Evolutionary conservation across 1,140 invertebrate genomes (phyloP), one percentile per base, ranked within the genome.

Genomic region (Cotesia chilonis): DNA sequence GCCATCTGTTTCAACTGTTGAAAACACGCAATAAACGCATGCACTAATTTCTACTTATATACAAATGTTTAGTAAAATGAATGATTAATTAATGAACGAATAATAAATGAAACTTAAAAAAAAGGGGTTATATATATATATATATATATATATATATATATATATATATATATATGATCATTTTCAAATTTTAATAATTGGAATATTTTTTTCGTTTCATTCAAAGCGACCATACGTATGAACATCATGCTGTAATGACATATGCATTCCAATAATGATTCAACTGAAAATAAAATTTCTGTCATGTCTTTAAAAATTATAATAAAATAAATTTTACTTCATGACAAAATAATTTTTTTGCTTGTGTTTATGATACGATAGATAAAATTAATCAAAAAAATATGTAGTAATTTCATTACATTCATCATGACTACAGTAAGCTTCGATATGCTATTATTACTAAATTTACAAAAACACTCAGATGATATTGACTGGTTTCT

Each of bases 1-100:
- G 75, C 79, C 80, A 76, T 80, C 82, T 79, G 77, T 82, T 85
- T 78, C 84, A 83, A 84, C 84, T 85, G 84, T 85, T 79, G 80
- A 85, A 80, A 86, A 85, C 79, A 84, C 79, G 78, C 80, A 72
- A 83, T 76, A 47, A 47, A 81, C 80, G 80, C 82, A 85, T 85
- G 82, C 66, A 68, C 41, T 52, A 55, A 55, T 4, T 35, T 7
- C 66, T 68, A 68, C 66, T 68, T n/a, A 66, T 52, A 28, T 51
- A 51, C 17, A 17, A 28, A 28, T 17, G 4, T 12, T 37, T 38
- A 41, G 41, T 12, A 5, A 66, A 66, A 51, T 36, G 14, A 52
- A 12, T 6, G 20, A 36, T 10, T 35, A 61, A 61, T 47, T 9
- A 35, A 61, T 61, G 55, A 14, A 14, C 14, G 2, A 61, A 61